Evolutionary conservation across 2,888 invertebrate species (phyloP).

Genomic region (Volucella inflata): DNA sequence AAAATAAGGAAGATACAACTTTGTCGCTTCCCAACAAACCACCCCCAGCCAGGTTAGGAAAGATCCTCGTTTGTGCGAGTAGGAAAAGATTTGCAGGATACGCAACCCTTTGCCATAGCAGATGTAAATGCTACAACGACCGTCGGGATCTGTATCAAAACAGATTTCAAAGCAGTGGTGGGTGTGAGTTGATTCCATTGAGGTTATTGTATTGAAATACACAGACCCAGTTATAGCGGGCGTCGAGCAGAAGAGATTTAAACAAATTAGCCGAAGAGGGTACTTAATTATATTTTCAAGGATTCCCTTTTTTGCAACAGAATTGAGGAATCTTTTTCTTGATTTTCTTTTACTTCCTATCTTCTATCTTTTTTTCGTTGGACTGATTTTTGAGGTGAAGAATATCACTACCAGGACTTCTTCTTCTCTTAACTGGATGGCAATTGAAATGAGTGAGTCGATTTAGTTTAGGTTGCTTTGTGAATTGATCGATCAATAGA

Average conservation of each 20-base stretch:
- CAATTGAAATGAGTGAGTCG: too few species aligned
- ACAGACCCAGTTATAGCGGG: constrained; percentile 18
- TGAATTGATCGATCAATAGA: too few species aligned
- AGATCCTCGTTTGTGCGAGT: constrained; percentile 9
- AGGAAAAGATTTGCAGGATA: constrained; percentile 34
- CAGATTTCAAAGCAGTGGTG: constrained; percentile 12
- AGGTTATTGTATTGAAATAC: constrained; percentile 26
- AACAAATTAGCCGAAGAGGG: constrained; percentile 68
- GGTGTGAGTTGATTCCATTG: constrained; percentile 9
- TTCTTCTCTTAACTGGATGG: too few species aligned
- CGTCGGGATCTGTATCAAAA: constrained; percentile 59
- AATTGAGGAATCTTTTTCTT: constrained; percentile 14
- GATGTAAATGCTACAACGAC: constrained; percentile 24
- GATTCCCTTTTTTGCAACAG: constrained; percentile 41
- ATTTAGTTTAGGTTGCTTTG: too few species aligned
- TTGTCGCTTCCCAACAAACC: constrained; percentile 15
- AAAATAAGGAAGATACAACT: constrained; percentile 52
- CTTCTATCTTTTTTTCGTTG: background rate
- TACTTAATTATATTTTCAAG: constrained; percentile 71
- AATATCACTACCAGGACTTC: too few species aligned
- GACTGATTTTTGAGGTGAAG: too few species aligned
- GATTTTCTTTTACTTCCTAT: background rate
- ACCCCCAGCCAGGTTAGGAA: constrained; percentile 18
- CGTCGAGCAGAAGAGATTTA: constrained; percentile 47
- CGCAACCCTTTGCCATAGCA: constrained; percentile 29